A percentile compares a stretch with the other conserved stretches of the same genome.
phyloP scores from a whole-genome alignment of 2,797 vertebrate genomes.

The Balearica regulorum region DNA sequence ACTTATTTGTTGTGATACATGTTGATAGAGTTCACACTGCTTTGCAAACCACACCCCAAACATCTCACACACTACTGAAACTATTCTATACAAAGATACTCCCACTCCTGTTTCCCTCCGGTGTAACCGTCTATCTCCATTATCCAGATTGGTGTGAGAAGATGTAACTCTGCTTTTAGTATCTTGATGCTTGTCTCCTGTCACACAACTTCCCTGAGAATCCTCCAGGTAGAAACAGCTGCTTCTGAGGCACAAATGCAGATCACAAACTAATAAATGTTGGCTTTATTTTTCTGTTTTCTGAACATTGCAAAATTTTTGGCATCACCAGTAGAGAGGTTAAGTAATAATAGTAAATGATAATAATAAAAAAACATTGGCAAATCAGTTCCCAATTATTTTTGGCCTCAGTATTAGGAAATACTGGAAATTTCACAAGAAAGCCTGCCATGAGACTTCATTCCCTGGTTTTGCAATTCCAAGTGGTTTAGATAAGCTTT shows the following conservation, averaged over 20 bases:
- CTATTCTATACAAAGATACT: neutral
- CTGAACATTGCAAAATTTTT: neutral
- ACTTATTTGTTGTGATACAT: neutral
- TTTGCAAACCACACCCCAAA: neutral
- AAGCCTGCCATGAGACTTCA: neutral
- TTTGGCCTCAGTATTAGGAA: neutral
- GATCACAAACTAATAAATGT: neutral
- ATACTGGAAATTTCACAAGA: neutral
- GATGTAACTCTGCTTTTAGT: neutral
- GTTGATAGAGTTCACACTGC: neutral
- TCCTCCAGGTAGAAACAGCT: neutral
- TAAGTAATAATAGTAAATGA: neutral
- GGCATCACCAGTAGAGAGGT: neutral
- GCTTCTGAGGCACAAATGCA: neutral
- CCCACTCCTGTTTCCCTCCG: neutral
- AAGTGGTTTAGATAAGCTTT: neutral
- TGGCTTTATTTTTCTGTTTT: neutral
- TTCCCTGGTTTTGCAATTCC: neutral
- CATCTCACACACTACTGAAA: neutral
- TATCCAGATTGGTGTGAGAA: neutral
- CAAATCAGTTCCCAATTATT: neutral
- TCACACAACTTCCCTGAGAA: neutral
- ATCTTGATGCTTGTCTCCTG: neutral
- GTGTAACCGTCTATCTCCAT: neutral
- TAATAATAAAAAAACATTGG: neutral